A percentile compares a stretch with the other conserved stretches of the same genome.
phyloP scores from a whole-genome alignment of 2,888 invertebrate species.

The Epirrita christyi region DNA sequence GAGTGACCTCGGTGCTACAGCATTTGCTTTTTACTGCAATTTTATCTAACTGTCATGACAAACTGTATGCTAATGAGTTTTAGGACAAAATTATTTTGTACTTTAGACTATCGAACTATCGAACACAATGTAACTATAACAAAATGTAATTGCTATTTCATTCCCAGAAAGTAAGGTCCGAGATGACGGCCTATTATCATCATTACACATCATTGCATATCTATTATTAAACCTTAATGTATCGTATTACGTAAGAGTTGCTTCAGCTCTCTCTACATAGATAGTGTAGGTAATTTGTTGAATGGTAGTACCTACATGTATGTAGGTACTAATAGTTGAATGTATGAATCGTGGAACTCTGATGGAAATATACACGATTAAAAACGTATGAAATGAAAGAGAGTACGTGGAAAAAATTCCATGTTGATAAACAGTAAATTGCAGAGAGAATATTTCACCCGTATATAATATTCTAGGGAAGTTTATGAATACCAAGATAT shows the following conservation, averaged over 20 bases:
- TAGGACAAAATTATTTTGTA: slow-evolving; percentile 42
- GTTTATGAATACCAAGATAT: no score
- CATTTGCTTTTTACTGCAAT: slow-evolving; percentile 59
- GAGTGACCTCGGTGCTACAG: slow-evolving; percentile 68
- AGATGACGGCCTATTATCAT: slow-evolving; percentile 26
- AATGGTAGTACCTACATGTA: slow-evolving; percentile 3
- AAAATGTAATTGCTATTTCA: slow-evolving; percentile 49
- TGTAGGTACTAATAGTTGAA: slow-evolving; percentile 6
- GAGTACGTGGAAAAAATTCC: neutral
- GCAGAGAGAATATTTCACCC: neutral
- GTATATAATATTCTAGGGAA: no score
- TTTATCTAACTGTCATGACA: slow-evolving; percentile 40
- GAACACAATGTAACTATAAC: slow-evolving; percentile 64
- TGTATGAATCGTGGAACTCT: slow-evolving; percentile 12
- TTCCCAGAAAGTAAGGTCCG: slow-evolving; percentile 24
- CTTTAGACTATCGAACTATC: slow-evolving; percentile 46
- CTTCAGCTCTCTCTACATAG: slow-evolving; percentile 21
- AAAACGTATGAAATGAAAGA: slow-evolving; percentile 24
- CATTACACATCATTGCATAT: slow-evolving; percentile 28
- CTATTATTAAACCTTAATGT: slow-evolving; percentile 29
- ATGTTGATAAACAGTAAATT: neutral
- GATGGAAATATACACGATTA: slow-evolving; percentile 6
- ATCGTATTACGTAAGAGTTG: slow-evolving; percentile 24
- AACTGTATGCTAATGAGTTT: slow-evolving; percentile 40
- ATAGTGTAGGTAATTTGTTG: slow-evolving; percentile 19